Conservation (phyloP, 2,797 vertebrate species). For the Brachyalestes nurse region DNA sequence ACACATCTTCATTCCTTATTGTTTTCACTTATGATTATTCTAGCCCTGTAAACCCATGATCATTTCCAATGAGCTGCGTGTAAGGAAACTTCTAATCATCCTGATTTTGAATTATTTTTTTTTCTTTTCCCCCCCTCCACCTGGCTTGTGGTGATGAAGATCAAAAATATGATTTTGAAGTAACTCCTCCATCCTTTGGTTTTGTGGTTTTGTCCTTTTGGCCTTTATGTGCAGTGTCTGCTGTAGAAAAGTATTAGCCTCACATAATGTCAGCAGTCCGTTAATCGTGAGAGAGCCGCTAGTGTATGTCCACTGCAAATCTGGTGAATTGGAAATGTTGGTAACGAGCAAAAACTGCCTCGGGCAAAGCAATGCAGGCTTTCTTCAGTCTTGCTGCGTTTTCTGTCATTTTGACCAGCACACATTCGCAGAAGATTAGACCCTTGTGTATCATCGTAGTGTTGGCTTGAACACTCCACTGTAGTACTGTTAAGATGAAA, state of each 20-base stretch:
- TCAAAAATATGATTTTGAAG: slow-evolving; percentile 57
- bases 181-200: slow-evolving; percentile 79
- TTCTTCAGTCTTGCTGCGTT: slow-evolving; percentile 28
- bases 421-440: slow-evolving; percentile 45
- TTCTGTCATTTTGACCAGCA: slow-evolving; percentile 25
- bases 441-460: slow-evolving; percentile 40
- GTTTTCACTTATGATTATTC: slow-evolving; percentile 84
- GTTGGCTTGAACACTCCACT: slow-evolving; percentile 40
- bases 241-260: slow-evolving; percentile 87
- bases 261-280: slow-evolving; percentile 39
- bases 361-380: slow-evolving; percentile 38
- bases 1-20: slow-evolving; percentile 89
- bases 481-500: slow-evolving; percentile 45
- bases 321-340: slow-evolving; percentile 32
- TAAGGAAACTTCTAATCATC: slow-evolving; percentile 79
- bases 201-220: slow-evolving; percentile 78
- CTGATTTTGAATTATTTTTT: slow-evolving; percentile 71
- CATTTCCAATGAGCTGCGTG: slow-evolving; percentile 73
- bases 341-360: slow-evolving; percentile 36
- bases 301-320: slow-evolving; percentile 43
- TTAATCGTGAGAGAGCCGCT: slow-evolving; percentile 48
- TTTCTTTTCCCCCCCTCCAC: slow-evolving; percentile 60
- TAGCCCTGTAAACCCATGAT: slow-evolving; percentile 80
- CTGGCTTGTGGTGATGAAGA: slow-evolving; percentile 80
- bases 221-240: slow-evolving; percentile 88